Conservation (phyloP, 2,797 vertebrate species). For the Rallus crepitans region DNA sequence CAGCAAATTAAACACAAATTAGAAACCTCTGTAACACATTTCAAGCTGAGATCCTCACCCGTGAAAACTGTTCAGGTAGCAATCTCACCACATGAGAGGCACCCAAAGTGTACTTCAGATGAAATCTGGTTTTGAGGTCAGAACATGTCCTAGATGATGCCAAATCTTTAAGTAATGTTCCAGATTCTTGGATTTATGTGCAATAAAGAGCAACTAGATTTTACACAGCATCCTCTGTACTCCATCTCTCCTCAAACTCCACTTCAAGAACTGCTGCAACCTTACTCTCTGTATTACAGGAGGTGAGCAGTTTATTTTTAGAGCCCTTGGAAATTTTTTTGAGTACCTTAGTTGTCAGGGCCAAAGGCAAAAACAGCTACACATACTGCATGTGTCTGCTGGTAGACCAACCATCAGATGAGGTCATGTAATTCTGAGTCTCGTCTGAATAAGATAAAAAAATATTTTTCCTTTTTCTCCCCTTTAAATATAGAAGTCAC, state of each 20-base stretch:
- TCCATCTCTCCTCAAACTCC: neutral
- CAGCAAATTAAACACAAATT: neutral
- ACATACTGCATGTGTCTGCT: neutral
- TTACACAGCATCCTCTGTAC: neutral
- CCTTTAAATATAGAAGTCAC: neutral
- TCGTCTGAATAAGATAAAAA: neutral
- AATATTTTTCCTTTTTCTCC: neutral
- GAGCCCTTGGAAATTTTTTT: neutral
- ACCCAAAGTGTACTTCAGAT: neutral
- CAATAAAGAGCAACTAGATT: neutral
- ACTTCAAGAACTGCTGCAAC: neutral
- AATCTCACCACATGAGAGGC: neutral
- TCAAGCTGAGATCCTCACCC: neutral
- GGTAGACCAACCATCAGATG: neutral
- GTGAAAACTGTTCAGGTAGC: neutral
- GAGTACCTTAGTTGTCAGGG: neutral
- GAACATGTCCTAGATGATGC: neutral
- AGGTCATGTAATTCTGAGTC: neutral
- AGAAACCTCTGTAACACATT: neutral
- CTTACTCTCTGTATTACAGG: neutral
- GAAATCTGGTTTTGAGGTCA: neutral
- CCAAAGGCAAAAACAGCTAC: slow-evolving; percentile 3
- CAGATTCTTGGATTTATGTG: neutral
- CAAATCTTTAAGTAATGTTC: neutral
- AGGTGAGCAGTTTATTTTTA: neutral